A percentile compares a stretch with the other conserved stretches of the same genome.
Evolutionary conservation across 2,113 vertebrate species (phyloP).

Genomic region (Chascanopsetta lugubris): DNA sequence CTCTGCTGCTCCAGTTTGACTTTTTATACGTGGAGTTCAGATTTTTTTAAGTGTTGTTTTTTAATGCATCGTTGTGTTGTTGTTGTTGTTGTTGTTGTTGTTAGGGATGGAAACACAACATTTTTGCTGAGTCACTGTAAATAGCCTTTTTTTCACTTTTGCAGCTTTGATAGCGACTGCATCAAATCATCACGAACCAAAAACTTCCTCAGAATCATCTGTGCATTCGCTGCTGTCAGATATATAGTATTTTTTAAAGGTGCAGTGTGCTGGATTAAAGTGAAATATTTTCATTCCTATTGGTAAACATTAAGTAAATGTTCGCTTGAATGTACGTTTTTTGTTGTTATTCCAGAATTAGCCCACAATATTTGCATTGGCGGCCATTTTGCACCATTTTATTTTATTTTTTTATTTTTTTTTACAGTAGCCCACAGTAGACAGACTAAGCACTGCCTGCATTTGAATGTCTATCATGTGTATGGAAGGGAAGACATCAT

Average conservation of each 20-base stretch:
- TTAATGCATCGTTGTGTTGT: constrained; percentile 36
- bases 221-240: constrained; percentile 22
- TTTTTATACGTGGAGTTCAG: constrained; percentile 51
- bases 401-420: constrained; percentile 25
- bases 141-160: constrained; percentile 44
- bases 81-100: constrained; percentile 18
- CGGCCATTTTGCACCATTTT: too few species aligned
- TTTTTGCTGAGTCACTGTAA: constrained; percentile 50
- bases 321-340: too few species aligned
- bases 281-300: too few species aligned
- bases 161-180: constrained; percentile 33
- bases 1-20: constrained; percentile 19
- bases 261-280: too few species aligned
- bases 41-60: constrained; percentile 54
- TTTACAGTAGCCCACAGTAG: too few species aligned
- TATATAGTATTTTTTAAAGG: too few species aligned
- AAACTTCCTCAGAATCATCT: neutral
- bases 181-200: constrained; percentile 40
- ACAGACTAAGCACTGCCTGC: too few species aligned
- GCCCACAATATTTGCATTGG: too few species aligned
- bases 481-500: too few species aligned
- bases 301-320: too few species aligned
- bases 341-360: too few species aligned
- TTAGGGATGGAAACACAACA: neutral
- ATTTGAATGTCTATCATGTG: too few species aligned